A percentile compares a stretch with the other conserved stretches of the same genome.
Evolutionary conservation across 2,888 invertebrate species (phyloP).

Genomic region (Drosophila siamana): DNA sequence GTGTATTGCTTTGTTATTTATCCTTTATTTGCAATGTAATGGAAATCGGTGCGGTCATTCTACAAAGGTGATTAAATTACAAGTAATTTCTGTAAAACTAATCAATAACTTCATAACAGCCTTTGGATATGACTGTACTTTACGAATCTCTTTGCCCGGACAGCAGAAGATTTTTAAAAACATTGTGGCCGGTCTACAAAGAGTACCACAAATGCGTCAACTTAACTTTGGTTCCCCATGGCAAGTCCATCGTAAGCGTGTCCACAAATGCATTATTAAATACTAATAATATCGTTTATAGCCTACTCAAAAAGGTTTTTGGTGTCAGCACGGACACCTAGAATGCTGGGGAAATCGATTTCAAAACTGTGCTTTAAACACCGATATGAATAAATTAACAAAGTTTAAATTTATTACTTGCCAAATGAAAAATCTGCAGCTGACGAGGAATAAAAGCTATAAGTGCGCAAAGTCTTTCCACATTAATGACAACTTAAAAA

Average conservation of each 20-base stretch:
- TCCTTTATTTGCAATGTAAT: background rate
- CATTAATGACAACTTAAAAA: conserved; percentile 43
- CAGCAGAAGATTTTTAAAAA: conserved; percentile 82
- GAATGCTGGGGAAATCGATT: conserved; percentile 88
- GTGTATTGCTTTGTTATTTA: background rate
- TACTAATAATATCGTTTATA: conserved; percentile 25
- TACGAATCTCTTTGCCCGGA: conserved; percentile 88
- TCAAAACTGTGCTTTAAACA: conserved; percentile 87
- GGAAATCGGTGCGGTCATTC: background rate
- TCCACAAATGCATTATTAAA: no score
- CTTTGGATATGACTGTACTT: conserved; percentile 86
- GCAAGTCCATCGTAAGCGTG: conserved; percentile 87
- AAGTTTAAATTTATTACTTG: conserved; percentile 86
- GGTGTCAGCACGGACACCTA: conserved; percentile 88
- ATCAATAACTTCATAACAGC: conserved; percentile 9
- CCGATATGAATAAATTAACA: conserved; percentile 78
- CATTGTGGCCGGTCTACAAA: conserved; percentile 86
- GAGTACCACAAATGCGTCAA: conserved; percentile 86
- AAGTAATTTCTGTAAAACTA: background rate
- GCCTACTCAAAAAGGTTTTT: conserved; percentile 84
- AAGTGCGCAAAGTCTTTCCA: conserved; percentile 79
- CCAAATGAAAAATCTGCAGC: conserved; percentile 84
- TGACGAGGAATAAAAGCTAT: background rate
- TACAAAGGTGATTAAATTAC: conserved; percentile 5
- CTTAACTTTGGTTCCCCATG: conserved; percentile 87